phyloP scores from a whole-genome alignment of 2,888 invertebrate species.

The Polydrusus cervinus region DNA sequence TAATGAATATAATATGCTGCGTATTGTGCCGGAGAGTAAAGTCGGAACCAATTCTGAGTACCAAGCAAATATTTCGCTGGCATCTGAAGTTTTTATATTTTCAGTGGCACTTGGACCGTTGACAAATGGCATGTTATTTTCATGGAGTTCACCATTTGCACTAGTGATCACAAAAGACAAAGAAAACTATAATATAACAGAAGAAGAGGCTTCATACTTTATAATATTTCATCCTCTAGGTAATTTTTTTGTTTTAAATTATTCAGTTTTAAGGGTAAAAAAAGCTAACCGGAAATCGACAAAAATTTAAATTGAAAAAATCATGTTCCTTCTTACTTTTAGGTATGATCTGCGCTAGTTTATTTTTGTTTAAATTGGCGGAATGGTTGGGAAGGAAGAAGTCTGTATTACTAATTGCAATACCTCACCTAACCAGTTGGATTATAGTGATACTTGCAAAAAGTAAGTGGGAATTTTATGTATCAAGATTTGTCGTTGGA shows the following conservation, averaged over 20 bases:
- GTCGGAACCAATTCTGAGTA: no score
- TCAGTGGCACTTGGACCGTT: not conserved
- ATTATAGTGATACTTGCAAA: slow-evolving; percentile 38
- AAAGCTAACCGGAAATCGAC: no score
- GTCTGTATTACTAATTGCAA: slow-evolving; percentile 22
- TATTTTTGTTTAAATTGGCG: slow-evolving; percentile 34
- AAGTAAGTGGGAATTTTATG: slow-evolving; percentile 45
- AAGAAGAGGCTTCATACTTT: slow-evolving; percentile 29
- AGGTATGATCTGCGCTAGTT: slow-evolving; percentile 32
- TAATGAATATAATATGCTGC: no score
- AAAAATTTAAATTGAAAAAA: no score
- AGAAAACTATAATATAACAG: slow-evolving; percentile 34
- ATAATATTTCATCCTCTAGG: slow-evolving; percentile 38
- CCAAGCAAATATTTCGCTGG: no score
- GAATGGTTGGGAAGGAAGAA: slow-evolving; percentile 43
- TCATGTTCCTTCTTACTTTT: slow-evolving; percentile 14
- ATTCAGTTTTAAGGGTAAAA: no score
- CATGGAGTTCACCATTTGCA: slow-evolving; percentile 40
- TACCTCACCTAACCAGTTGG: slow-evolving; percentile 34
- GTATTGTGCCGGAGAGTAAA: not conserved
- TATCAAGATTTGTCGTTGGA: slow-evolving; percentile 35
- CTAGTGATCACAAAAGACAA: slow-evolving; percentile 32
- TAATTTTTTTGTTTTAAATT: slow-evolving; percentile 15
- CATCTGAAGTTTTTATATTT: not conserved
- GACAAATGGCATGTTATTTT: slow-evolving; percentile 23